These are phyloP conservation scores for Ceyx margarethae DNA, from an alignment of 2,113 vertebrate genomes.

Conservation along the genomic window DNA sequence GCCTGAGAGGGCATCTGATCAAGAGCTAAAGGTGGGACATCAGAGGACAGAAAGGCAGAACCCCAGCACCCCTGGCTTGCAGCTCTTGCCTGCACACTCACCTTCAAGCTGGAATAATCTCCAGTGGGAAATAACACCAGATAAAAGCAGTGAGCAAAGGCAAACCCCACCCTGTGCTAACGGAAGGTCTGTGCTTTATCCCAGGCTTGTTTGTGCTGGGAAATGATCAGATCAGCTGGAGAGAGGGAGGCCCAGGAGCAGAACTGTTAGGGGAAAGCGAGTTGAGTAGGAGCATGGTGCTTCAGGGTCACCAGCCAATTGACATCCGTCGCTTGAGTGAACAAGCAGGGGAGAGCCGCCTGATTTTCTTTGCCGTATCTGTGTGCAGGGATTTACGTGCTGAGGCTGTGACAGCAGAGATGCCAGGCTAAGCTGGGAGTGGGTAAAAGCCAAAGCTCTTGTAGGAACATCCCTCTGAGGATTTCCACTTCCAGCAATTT, in stretches of 20 bases:
- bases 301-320: fast-evolving
- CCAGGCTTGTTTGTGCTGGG: not conserved
- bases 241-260: not conserved
- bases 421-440: not conserved
- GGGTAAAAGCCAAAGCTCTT: not conserved
- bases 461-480: not conserved
- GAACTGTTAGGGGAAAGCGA: not conserved
- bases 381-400: not conserved
- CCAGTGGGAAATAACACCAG: not conserved
- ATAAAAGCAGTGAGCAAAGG: not conserved
- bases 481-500: not conserved
- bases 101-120: not conserved
- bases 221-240: not conserved
- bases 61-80: fast-evolving
- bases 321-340: fast-evolving
- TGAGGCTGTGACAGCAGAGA: fast-evolving
- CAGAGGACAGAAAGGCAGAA: not conserved
- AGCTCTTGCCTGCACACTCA: fast-evolving
- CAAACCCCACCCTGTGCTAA: not conserved
- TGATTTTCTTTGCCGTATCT: not conserved
- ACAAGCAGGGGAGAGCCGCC: not conserved
- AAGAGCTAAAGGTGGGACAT: not conserved
- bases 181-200: not conserved
- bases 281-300: fast-evolving
- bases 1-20: too few species aligned